Conservation (phyloP, 2,888 invertebrate species). For the Julus scanicus region DNA sequence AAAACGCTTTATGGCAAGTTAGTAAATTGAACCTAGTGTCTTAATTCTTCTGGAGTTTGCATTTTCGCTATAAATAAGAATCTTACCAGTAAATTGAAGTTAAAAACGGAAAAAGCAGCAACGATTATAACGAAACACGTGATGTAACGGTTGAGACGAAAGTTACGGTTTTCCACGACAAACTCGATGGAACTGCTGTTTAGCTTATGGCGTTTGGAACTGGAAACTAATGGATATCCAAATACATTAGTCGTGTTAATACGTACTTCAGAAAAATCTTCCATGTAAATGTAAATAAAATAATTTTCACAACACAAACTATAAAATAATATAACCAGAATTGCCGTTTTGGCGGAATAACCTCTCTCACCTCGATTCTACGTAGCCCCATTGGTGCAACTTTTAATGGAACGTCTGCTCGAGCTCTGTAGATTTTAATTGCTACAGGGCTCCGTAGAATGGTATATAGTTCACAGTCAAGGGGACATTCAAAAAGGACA, state of each 20-base stretch:
- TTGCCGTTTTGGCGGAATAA: too few species aligned
- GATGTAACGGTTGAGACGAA: neutral
- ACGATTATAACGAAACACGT: neutral
- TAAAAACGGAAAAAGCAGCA: neutral
- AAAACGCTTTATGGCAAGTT: too few species aligned
- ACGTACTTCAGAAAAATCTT: neutral
- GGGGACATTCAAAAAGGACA: too few species aligned
- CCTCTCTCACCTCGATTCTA: too few species aligned
- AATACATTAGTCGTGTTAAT: neutral
- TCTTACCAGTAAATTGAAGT: neutral
- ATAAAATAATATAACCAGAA: too few species aligned
- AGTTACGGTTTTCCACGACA: neutral
- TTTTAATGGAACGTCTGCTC: too few species aligned
- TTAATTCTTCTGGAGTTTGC: too few species aligned
- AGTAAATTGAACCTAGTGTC: neutral
- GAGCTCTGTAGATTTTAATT: too few species aligned
- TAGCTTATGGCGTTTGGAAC: neutral
- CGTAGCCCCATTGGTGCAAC: too few species aligned
- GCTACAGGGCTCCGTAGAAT: too few species aligned
- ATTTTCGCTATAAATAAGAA: neutral
- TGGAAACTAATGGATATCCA: neutral
- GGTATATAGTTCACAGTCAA: too few species aligned
- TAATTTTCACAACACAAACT: neutral
- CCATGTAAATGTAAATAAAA: neutral
- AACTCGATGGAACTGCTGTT: neutral